Base-by-base conservation (phyloP, 2,797 vertebrate species). In the Erethizon dorsatum region DNA sequence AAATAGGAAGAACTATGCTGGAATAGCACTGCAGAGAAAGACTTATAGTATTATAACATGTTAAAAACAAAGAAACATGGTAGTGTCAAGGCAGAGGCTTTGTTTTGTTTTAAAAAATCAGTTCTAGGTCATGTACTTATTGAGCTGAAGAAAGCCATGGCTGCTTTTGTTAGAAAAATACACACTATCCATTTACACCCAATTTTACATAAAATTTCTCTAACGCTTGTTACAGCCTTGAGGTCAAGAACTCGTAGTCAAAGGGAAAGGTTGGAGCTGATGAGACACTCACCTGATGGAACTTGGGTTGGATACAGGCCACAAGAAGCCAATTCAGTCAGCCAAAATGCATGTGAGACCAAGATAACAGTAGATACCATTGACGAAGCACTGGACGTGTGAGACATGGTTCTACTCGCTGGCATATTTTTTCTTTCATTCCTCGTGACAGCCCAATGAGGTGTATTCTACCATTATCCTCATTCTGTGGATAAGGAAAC, bases 101-200 rank as follows among this genome's bases (percentile, higher is more conserved):
- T 69, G 18, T 91, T 96, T 93, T 75, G 54, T 59, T 94, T 80
- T 71, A 26, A 77, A 82, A 92, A 82, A 28, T 82, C 31, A 86
- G 0, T 89, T 73, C 13, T 9, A 41, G n/a, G n/a, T 75, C 69
- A 56, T 75, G 14, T 75, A 73, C 5, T 90, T 92, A 91, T 2
- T 79, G 41, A 89, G 20, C 50, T 90, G 33, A 88, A 94, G 52
- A 96, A 92, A 94, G 18, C 33, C 88, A 7, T 80, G 50, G 24
- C 50, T 10, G 5, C 24, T 65, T 92, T 63, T 83, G 10, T 93
- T 73, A 89, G 79, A 91, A 96, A 73, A 89, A 73, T 41, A 78
- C 4, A 73, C 0, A 71, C 26, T n/a, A 33, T 75, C 37, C 11
- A 50, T 83, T 86, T 96, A 33, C 50, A 61, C 31, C 6, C 56